Evolutionary conservation across 2,888 invertebrate species (phyloP).

Genomic region (Synanthedon vespiformis): DNA sequence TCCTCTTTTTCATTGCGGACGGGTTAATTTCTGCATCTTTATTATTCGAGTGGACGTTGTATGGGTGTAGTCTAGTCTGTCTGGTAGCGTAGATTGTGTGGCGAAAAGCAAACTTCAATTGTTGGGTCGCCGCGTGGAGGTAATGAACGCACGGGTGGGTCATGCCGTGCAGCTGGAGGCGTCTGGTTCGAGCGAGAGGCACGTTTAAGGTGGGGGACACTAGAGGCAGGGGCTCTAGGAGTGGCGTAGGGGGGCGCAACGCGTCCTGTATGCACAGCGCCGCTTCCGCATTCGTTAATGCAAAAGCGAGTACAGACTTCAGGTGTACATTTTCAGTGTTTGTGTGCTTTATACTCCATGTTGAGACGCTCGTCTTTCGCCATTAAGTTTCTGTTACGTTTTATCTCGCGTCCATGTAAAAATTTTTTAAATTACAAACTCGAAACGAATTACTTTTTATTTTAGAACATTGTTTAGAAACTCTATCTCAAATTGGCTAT

Average conservation of each 20-base stretch:
- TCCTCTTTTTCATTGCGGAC: slow-evolving; percentile 61
- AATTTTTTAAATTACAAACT: too few species aligned
- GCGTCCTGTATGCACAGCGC: slow-evolving; percentile 66
- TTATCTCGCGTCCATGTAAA: slow-evolving; percentile 34
- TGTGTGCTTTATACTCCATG: slow-evolving; percentile 62
- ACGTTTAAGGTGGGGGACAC: slow-evolving; percentile 19
- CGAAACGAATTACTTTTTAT: too few species aligned
- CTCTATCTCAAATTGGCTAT: too few species aligned
- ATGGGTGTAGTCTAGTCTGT: slow-evolving; percentile 51
- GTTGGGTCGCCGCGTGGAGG: slow-evolving; percentile 64
- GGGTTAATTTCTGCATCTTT: slow-evolving; percentile 69
- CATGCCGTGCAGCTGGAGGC: slow-evolving; percentile 57
- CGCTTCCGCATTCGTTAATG: slow-evolving; percentile 71
- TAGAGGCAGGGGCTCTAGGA: slow-evolving; percentile 17
- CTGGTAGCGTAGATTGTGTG: slow-evolving; percentile 65
- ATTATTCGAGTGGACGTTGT: slow-evolving; percentile 66
- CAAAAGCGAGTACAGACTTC: slow-evolving; percentile 68
- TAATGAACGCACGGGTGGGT: slow-evolving; percentile 66
- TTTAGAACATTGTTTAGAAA: too few species aligned
- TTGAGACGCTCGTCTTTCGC: slow-evolving; percentile 61
- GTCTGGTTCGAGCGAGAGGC: slow-evolving; percentile 56
- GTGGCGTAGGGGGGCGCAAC: slow-evolving; percentile 35
- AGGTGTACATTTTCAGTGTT: slow-evolving; percentile 70
- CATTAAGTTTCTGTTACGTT: slow-evolving; percentile 61
- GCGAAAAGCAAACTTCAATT: slow-evolving; percentile 70